Evolutionary conservation across 2,797 vertebrate species (phyloP).

Genomic region (Cottoperca gobio): DNA sequence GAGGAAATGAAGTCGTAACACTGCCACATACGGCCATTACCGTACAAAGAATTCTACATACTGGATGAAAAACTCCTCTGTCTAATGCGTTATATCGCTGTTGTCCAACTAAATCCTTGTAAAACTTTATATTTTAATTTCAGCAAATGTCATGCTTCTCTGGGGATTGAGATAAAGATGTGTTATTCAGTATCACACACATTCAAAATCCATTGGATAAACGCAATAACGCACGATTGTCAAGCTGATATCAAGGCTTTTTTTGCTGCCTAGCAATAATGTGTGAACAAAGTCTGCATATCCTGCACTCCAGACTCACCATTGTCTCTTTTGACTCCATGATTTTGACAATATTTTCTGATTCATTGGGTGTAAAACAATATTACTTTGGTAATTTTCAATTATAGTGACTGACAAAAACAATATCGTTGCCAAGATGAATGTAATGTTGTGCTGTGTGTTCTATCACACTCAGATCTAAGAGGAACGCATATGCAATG

Average conservation of each 20-base stretch:
- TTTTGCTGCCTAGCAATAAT: neutral
- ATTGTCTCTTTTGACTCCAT: neutral
- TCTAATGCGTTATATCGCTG: neutral
- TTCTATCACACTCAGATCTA: slow-evolving; percentile 56
- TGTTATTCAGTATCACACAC: neutral
- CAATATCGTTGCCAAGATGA: neutral
- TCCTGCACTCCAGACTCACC: neutral
- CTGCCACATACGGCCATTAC: slow-evolving; percentile 47
- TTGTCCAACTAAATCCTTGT: neutral
- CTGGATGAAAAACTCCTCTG: slow-evolving; percentile 9
- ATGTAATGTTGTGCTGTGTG: neutral
- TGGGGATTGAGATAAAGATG: slow-evolving; percentile 6
- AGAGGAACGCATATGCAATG: slow-evolving; percentile 67
- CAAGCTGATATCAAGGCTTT: slow-evolving; percentile 1
- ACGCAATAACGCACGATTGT: slow-evolving; percentile 18
- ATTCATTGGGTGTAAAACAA: slow-evolving; percentile 4
- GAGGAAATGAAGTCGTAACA: slow-evolving; percentile 66
- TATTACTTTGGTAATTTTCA: neutral
- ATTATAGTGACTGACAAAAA: slow-evolving; percentile 7
- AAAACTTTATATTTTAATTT: slow-evolving; percentile 4
- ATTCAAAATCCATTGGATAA: slow-evolving; percentile 36
- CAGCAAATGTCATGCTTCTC: slow-evolving; percentile 8
- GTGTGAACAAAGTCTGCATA: neutral
- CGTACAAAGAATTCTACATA: slow-evolving; percentile 8
- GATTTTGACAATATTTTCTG: neutral